Evolutionary conservation across 2,888 invertebrate species (phyloP), one percentile per base, ranked within the genome.

Genomic region (Dilophus febrilis): DNA sequence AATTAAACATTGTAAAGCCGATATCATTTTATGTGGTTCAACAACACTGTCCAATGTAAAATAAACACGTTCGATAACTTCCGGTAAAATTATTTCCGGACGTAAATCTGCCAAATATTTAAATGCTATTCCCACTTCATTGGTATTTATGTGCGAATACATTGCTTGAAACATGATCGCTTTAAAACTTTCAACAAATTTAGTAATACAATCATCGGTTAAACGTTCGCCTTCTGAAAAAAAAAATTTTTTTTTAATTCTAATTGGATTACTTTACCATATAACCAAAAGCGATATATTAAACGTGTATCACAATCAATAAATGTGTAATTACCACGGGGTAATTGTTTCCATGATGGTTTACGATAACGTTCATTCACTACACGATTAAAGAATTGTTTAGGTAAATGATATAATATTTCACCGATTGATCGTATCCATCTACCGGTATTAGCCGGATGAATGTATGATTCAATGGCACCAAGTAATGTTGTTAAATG

Each of bases 401-500:
- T 65, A 1, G 79, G 67, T n/a, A 86, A 62, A 52, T 76, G 77
- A 38, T 70, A 67, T 3, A 87, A 62, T 6, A 84, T 60, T 41
- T 79, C 75, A 41, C 73, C 68, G 2, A 84, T 64, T 46, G 71
- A 74, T 45, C 59, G 59, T 1, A 78, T 72, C 87, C 91, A 92
- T 35, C 74, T 68, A 19, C 91, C 92, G 29, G 68, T 61, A 58
- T 94, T 94, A 1, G 90, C 90, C 38, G 87, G 86, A 63, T 94
- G 85, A 50, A 82, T 76, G 61, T 87, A 92, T 4, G 86, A 82
- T 57, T 87, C 85, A 4, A 90, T 65, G 0, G 83, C 78, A 47
- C 76, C 78, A 53, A 92, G 72, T 53, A 92, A 77, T 50, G 81
- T 78, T 41, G 76, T 73, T 38, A 94, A 64, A 51, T 87, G 77